Evolutionary conservation across 1,140 invertebrate species (phyloP).

Genomic region (Colletes latitarsis): DNA sequence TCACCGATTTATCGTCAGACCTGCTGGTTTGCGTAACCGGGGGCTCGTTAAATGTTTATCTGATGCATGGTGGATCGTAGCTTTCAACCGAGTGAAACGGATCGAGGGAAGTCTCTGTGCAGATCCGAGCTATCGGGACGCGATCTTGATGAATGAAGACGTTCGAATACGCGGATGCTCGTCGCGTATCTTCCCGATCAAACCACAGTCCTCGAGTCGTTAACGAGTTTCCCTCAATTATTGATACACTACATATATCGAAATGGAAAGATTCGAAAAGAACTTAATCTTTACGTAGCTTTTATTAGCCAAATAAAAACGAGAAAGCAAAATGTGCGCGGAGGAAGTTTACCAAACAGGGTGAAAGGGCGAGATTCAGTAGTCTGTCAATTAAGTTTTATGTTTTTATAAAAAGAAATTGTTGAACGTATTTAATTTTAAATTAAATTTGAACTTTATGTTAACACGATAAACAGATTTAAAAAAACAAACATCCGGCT

Average conservation of each 20-base stretch:
- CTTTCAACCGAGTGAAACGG: not conserved
- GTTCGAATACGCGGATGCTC: not conserved
- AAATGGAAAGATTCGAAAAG: too few relatives aligned
- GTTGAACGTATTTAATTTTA: too few relatives aligned
- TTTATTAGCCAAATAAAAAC: too few relatives aligned
- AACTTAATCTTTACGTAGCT: too few relatives aligned
- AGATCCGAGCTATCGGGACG: not conserved
- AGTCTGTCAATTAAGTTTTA: too few relatives aligned
- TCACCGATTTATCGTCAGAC: not conserved
- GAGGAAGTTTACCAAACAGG: too few relatives aligned
- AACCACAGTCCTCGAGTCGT: slow-evolving; percentile 3
- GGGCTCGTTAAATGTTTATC: slow-evolving; percentile 33
- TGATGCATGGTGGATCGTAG: slow-evolving; percentile 12
- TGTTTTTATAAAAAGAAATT: too few relatives aligned
- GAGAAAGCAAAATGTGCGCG: too few relatives aligned
- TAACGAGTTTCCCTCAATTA: slow-evolving; percentile 38
- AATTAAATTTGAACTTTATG: too few relatives aligned
- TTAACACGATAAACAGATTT: too few relatives aligned
- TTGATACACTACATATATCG: slow-evolving; percentile 4
- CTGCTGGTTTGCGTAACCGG: slow-evolving; percentile 7
- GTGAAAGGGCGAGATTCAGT: too few relatives aligned
- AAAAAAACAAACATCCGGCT: too few relatives aligned
- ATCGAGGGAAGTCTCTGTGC: not conserved
- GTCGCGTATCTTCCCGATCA: not conserved
- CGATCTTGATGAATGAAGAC: slow-evolving; percentile 23